Base-by-base conservation (phyloP, 2,797 vertebrate species). In the Typhlichthys eigenmanni region DNA sequence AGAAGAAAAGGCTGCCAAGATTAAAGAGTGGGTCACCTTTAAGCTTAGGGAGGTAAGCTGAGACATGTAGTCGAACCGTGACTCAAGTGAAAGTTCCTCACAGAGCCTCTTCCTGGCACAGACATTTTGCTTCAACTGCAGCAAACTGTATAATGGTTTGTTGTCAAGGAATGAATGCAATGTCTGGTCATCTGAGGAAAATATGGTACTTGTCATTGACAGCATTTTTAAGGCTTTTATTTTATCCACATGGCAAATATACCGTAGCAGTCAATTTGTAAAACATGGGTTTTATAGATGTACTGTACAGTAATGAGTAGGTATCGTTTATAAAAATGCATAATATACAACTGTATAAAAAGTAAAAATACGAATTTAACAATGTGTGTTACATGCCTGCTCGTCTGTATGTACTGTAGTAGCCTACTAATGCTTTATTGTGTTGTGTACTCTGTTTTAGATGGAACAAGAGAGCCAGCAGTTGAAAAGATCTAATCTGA, bases 11-110 rank as follows among this genome's bases (percentile, higher is more conserved):
- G 95, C 96, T 53, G 95, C 94, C 49, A 97, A 96, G 92, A 98
- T 98, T 88, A 98, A 98, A 90, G 95, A 96, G 75, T 98, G 96
- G 96, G 96, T 98, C 82, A 96, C 95, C 0, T 80, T 94, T 48
- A 98, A 96, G 81, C 89, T 98, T 50, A 86, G 85, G 85, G 95
- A 98, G 94, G 96, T 98, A 83, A 91, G 90, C 64, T 64, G 56
- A 71, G 61, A 75, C 69, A 60, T 60, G 67, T 54, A 43, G 60
- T 69, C 46, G 5, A 34, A 67, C 38, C 0, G 55, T 16, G 19
- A 55, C 56, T 69, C 52, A 17, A 58, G 57, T 13, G 8, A 14
- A 53, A 72, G 70, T 46, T 55, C 38, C 55, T 56, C 52, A 58
- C 55, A 55, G 65, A 68, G 14, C 13, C 54, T 57, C 67, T 58